Conservation (phyloP, 2,797 vertebrate species). For the Prionace glauca region DNA sequence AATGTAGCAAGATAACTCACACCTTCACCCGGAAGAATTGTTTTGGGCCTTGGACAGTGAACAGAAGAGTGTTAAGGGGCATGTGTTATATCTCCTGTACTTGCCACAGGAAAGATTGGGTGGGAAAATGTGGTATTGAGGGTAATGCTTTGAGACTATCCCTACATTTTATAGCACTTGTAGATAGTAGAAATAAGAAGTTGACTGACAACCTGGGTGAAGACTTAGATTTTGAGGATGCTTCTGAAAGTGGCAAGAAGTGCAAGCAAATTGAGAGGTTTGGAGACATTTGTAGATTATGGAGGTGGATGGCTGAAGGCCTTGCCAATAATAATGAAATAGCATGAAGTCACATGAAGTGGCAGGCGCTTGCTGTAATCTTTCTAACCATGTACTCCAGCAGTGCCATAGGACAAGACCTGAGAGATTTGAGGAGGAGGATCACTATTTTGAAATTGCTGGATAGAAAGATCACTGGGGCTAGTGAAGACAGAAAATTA, state of each 20-base stretch:
- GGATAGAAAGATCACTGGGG: background rate
- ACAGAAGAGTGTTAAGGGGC: too few relatives aligned
- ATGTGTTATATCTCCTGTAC: too few relatives aligned
- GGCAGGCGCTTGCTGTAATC: background rate
- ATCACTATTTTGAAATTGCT: background rate
- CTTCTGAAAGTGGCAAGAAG: background rate
- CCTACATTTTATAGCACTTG: background rate
- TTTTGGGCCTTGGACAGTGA: background rate
- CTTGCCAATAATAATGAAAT: background rate
- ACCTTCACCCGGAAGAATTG: background rate
- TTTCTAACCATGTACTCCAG: too few relatives aligned
- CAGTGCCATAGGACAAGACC: background rate
- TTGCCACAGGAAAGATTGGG: too few relatives aligned
- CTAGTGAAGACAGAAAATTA: background rate
- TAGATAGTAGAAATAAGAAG: background rate
- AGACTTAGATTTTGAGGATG: background rate
- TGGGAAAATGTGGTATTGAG: background rate
- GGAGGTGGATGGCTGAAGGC: background rate
- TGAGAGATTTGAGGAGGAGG: background rate
- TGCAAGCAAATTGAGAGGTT: too few relatives aligned
- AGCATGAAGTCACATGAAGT: background rate
- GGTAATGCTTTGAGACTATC: background rate
- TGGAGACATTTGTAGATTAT: background rate
- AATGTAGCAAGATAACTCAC: background rate
- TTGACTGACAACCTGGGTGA: background rate